Base-by-base conservation (phyloP, 64 coral and sea anemone species). In the Montipora capricornis region DNA sequence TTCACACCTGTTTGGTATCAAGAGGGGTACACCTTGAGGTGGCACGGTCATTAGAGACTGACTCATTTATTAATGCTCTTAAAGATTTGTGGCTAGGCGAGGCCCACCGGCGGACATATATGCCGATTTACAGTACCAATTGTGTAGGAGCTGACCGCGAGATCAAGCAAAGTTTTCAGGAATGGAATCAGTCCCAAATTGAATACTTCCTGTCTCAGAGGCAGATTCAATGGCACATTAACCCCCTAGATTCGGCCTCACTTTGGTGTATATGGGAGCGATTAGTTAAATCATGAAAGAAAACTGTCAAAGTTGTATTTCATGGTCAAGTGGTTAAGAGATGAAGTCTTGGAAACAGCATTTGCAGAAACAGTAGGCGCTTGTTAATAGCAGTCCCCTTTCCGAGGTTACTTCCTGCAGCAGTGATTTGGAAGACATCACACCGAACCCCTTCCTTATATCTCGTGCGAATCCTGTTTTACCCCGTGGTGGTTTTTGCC, bases 21-120 rank as follows among this genome's bases (percentile, higher is more conserved):
- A 58, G 47, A 77, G 90, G 81, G 19, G 57, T 92, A 13, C 90
- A 92, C 37, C 51, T 92, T 11, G 90, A 92, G 47, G 2, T 92
- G 17, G 81, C 53, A 5, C 51, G 29, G 26, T 80, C 77, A 2
- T 24, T 91, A 6, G 47, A 49, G 17, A 74, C 89, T 19, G 89
- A 91, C 45, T 13, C 89, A 10, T 91, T 91, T 14, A 80, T 80
- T 49, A 64, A 70, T 5, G 76, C 77, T 20, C 57, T 91, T 7
- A 17, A 26, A 47, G 89, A 49, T 91, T 91, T 51, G 68, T 68
- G 19, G 78, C 76, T 6, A 14, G 89, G 12, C 57, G 89, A 10
- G 78, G 89, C 47, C 5, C 16, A 9, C 89, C 89, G 4, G 46
- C 26, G 44, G 47, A 20, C 19, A 81, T 82, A 5, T 46, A 47